Conservation (phyloP, 2,888 invertebrate genomes). For the Halictus quadricinctus region DNA sequence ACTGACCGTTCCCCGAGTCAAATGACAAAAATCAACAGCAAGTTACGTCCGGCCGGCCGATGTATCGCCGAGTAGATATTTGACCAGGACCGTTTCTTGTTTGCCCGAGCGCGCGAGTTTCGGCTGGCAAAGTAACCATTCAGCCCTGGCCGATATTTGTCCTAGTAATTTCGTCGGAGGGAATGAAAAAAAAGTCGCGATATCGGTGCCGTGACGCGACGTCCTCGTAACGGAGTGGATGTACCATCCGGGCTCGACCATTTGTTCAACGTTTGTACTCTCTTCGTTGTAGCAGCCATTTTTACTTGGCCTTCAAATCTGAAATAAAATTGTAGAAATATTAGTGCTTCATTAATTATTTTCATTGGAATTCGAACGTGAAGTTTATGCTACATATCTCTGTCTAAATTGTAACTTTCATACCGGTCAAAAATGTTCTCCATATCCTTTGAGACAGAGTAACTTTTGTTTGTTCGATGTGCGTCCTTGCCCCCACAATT, state of each 20-base stretch:
- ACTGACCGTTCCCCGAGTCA: slow-evolving; percentile 59
- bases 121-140: slow-evolving; percentile 57
- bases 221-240: slow-evolving; percentile 8
- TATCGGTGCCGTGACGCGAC: slow-evolving; percentile 40
- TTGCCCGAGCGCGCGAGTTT: slow-evolving; percentile 65
- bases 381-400: neutral
- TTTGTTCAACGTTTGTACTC: slow-evolving; percentile 52
- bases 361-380: neutral
- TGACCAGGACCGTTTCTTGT: slow-evolving; percentile 73
- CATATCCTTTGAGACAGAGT: too few relatives aligned
- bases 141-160: slow-evolving; percentile 66
- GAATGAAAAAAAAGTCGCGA: slow-evolving; percentile 53
- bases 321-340: neutral
- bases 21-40: slow-evolving; percentile 77
- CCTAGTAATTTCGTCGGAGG: slow-evolving; percentile 63
- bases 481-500: neutral
- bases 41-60: slow-evolving; percentile 57
- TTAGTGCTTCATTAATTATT: neutral
- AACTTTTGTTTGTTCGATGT: neutral
- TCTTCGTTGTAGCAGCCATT: slow-evolving; percentile 16
- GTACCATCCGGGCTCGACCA: slow-evolving; percentile 42
- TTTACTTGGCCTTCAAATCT: neutral
- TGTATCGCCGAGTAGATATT: slow-evolving; percentile 70
- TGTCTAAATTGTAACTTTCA: neutral
- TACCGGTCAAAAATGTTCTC: too few relatives aligned